Base-by-base conservation (phyloP, 2,888 invertebrate species). In the Rhagonycha fulva region DNA sequence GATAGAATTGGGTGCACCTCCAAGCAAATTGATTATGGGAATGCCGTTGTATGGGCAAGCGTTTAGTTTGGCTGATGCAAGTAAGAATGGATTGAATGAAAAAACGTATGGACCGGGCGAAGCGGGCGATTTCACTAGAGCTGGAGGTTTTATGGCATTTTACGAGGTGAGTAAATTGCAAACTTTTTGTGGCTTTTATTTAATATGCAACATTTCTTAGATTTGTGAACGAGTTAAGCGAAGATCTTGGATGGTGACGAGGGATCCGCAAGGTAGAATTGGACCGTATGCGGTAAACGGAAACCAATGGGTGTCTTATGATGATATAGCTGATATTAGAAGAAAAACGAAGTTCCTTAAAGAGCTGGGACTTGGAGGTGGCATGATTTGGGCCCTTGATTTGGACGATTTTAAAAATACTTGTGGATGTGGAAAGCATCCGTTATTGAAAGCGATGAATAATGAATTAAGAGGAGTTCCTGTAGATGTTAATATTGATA, bases 301-400 rank as follows among this genome's bases (percentile, higher is more conserved):
- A 0, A 91, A 91, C 75, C 95, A 95, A 84, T 96, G 95, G 95
- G 93, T 94, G 0, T 93, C 94, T 0, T 95, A 94, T 84, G 92
- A 95, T 83, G 93, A 94, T 80, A 90, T 92, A 0, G 87, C 88
- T 3, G 93, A 94, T 75, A 90, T 93, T 63, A 89, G 90, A 72
- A 88, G 91, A 71, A 93, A 93, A 90, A 87, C 92, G 0, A 89
- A 91, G 69, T 89, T 91, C 78, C 89, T 92, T 0, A 90, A 91
- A 76, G 87, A 88, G 10, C 85, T 91, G 32, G 90, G 91, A 0
- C 87, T 93, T 24, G 92, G 94, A 2, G 95, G 95, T 9, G 94
- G 92, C 9, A 94, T 94, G 88, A 89, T 95, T 19, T 95, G 95
- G 94, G 94, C 95, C 0, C 86, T 95, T 23, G 95, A 95, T 87